phyloP scores from a whole-genome alignment of 2,113 vertebrate species.

The Ctenodactylus gundi region DNA sequence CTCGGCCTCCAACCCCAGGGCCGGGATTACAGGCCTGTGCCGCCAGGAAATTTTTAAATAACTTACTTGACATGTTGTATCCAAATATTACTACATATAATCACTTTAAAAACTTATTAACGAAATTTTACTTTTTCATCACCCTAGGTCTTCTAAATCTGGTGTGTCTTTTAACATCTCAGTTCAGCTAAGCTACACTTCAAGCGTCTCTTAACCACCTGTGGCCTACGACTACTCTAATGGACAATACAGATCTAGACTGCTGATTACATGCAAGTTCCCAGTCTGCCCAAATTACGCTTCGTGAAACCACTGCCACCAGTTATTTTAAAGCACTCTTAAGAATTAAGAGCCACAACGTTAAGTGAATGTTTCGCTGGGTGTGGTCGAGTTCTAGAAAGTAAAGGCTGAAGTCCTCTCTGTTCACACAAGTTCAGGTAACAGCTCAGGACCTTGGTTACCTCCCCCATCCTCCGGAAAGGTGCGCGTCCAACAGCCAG shows the following conservation, averaged over 20 bases:
- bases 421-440: slow-evolving; percentile 45
- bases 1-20: no score
- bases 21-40: no score
- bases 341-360: background rate
- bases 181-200: background rate
- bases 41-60: no score
- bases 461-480: slow-evolving; percentile 67
- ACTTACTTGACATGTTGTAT: background rate
- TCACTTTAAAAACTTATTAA: background rate
- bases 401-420: slow-evolving; percentile 46
- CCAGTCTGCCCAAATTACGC: background rate
- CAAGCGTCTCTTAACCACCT: background rate
- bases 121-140: background rate
- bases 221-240: background rate
- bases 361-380: background rate
- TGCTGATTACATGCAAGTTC: background rate
- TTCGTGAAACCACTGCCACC: background rate
- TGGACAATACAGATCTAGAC: background rate
- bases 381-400: slow-evolving; percentile 32
- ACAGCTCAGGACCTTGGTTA: slow-evolving; percentile 54
- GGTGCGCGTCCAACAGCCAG: slow-evolving; percentile 57
- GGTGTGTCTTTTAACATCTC: background rate
- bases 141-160: background rate
- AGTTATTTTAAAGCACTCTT: background rate
- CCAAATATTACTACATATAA: background rate